A percentile compares a stretch with the other conserved stretches of the same genome.
These are phyloP conservation scores for Chrysolina oricalcia DNA, from an alignment of 2,888 invertebrate genomes.

Conservation along the genomic window DNA sequence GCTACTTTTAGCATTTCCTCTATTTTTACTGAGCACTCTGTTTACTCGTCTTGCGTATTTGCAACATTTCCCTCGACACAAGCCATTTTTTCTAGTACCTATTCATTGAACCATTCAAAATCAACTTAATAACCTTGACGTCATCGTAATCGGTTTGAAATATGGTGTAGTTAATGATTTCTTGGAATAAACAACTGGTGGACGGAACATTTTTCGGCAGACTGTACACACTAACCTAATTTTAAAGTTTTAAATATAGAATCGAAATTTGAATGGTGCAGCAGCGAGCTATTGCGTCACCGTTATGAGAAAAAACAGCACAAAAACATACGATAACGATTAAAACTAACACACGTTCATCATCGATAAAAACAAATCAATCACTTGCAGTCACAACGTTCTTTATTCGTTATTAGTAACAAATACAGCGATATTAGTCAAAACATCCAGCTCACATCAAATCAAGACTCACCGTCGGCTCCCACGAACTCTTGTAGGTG, in stretches of 20 bases:
- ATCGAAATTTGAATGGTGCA: slow-evolving; percentile 36
- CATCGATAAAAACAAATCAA: slow-evolving; percentile 42
- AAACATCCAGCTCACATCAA: slow-evolving; percentile 34
- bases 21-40: slow-evolving; percentile 67
- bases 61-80: slow-evolving; percentile 59
- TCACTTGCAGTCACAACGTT: slow-evolving; percentile 31
- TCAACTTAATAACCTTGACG: slow-evolving; percentile 11
- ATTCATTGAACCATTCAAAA: neutral
- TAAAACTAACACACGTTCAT: slow-evolving; percentile 29
- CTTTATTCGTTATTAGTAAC: slow-evolving; percentile 34
- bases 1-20: slow-evolving; percentile 61
- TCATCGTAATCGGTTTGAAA: slow-evolving; percentile 1
- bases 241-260: slow-evolving; percentile 60
- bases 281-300: slow-evolving; percentile 40
- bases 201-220: slow-evolving; percentile 20
- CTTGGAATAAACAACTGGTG: slow-evolving; percentile 34
- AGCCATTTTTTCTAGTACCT: slow-evolving; percentile 49
- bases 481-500: slow-evolving; percentile 87
- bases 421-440: slow-evolving; percentile 11
- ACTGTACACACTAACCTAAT: slow-evolving; percentile 54
- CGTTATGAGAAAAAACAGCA: slow-evolving; percentile 35
- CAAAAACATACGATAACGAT: slow-evolving; percentile 27
- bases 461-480: slow-evolving; percentile 48
- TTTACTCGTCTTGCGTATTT: slow-evolving; percentile 67
- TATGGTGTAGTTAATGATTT: slow-evolving; percentile 3